phyloP scores from a whole-genome alignment of 2,797 vertebrate genomes.

The Sciurus vulgaris region DNA sequence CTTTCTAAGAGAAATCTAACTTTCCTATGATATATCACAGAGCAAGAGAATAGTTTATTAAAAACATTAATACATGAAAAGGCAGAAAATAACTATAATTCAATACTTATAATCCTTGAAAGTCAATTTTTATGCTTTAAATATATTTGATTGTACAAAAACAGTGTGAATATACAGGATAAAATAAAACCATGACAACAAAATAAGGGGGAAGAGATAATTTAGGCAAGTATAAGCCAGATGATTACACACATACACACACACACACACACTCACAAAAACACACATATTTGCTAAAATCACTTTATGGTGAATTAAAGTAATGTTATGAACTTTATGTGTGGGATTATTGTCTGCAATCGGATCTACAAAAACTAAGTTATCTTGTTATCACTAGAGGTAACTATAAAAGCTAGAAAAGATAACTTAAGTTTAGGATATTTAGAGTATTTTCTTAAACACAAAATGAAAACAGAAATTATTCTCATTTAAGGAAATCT shows the following conservation, averaged over 20 bases:
- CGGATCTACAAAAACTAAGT: not conserved
- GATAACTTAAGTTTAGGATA: not conserved
- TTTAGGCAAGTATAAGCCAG: not conserved
- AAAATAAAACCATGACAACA: not conserved
- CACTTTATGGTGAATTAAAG: not conserved
- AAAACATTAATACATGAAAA: not conserved
- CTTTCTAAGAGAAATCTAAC: not conserved
- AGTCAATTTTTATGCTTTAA: slow-evolving; percentile 11
- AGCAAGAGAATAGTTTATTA: slow-evolving; percentile 24
- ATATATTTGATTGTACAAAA: not conserved
- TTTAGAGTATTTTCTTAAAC: not conserved
- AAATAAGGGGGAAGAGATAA: not conserved
- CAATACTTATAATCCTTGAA: slow-evolving; percentile 2
- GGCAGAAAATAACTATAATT: not conserved
- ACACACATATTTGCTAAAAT: not conserved
- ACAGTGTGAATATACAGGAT: not conserved
- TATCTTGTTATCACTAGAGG: not conserved
- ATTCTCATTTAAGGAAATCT: not conserved
- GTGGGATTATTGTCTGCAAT: not conserved
- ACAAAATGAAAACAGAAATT: not conserved
- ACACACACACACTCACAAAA: no score
- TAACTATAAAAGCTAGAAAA: not conserved
- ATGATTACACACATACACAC: not conserved
- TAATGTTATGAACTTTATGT: not conserved
- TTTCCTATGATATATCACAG: not conserved